Conservation (phyloP, 2,113 vertebrate species). For the Tachysurus fulvidraco region DNA sequence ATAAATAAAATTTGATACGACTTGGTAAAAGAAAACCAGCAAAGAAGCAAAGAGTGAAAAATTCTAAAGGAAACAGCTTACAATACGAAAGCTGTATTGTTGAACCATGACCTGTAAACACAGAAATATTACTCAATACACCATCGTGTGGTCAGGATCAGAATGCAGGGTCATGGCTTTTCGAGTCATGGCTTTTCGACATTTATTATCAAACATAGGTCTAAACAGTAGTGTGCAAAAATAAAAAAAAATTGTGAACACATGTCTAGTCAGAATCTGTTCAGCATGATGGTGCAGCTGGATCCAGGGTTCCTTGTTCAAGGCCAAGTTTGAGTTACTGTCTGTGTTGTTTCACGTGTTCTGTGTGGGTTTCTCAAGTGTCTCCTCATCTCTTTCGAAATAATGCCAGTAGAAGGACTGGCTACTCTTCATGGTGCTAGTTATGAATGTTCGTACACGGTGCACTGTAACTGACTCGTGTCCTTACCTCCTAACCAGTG, state of each 20-base stretch:
- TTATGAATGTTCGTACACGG: too few species aligned
- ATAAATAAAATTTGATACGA: background rate
- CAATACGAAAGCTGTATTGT: background rate
- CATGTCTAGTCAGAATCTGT: background rate
- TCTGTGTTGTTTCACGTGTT: background rate
- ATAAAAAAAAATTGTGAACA: background rate
- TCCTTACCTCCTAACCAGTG: background rate
- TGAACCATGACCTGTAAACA: background rate
- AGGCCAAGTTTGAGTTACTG: background rate
- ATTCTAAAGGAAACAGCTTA: too few species aligned
- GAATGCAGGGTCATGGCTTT: background rate
- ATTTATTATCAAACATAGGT: slow-evolving; percentile 9
- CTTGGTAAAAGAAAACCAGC: background rate
- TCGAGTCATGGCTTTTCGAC: slow-evolving; percentile 6
- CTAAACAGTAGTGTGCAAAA: background rate
- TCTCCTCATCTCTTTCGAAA: background rate
- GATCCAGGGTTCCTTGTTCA: background rate
- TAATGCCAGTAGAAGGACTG: background rate
- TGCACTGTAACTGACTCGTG: background rate
- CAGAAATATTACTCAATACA: slow-evolving; percentile 39
- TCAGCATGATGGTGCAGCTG: background rate
- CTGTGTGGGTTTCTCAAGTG: background rate
- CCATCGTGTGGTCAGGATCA: slow-evolving; percentile 60
- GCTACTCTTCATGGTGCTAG: background rate
- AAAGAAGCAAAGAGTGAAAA: too few species aligned